Conservation (phyloP, 2,113 vertebrate genomes). For the Psilopsiagon aurifrons region DNA sequence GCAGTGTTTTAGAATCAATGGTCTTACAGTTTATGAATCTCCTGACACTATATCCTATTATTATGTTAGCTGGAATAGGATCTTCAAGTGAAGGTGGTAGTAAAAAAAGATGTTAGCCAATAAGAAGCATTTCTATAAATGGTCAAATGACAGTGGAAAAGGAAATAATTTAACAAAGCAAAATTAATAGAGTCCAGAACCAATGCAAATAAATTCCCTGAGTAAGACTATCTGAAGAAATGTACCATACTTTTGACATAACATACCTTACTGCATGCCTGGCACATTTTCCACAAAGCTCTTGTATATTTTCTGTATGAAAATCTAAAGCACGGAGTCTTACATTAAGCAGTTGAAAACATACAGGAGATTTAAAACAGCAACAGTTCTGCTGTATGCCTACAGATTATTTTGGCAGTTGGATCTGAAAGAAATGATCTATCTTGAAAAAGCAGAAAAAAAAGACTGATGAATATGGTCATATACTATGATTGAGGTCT, state of each 20-base stretch:
- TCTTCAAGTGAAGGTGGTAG: not conserved
- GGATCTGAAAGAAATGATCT: conserved; percentile 33
- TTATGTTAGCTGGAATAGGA: conserved; percentile 30
- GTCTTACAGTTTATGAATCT: conserved; percentile 39
- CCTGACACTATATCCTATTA: conserved; percentile 6
- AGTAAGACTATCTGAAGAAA: conserved; percentile 33
- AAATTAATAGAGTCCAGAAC: not conserved
- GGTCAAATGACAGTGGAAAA: conserved; percentile 30
- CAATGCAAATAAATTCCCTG: conserved; percentile 18
- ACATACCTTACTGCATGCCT: not conserved
- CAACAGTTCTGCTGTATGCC: conserved; percentile 8
- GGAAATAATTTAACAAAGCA: conserved; percentile 52
- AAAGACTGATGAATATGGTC: not conserved
- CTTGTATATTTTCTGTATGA: conserved; percentile 63
- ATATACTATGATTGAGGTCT: not conserved
- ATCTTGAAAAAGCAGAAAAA: not conserved
- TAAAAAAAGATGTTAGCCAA: conserved; percentile 26
- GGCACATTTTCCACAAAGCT: conserved; percentile 39
- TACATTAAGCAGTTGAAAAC: conserved; percentile 49
- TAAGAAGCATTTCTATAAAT: conserved; percentile 41
- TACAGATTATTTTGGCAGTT: conserved; percentile 37
- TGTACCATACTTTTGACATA: not conserved
- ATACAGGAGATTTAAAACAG: conserved; percentile 47
- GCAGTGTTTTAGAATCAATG: conserved; percentile 35
- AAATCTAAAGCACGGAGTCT: conserved; percentile 40